These are phyloP conservation scores for Circaetus cinerascens DNA, from an alignment of 2,113 vertebrate genomes.

Conservation along the genomic window DNA sequence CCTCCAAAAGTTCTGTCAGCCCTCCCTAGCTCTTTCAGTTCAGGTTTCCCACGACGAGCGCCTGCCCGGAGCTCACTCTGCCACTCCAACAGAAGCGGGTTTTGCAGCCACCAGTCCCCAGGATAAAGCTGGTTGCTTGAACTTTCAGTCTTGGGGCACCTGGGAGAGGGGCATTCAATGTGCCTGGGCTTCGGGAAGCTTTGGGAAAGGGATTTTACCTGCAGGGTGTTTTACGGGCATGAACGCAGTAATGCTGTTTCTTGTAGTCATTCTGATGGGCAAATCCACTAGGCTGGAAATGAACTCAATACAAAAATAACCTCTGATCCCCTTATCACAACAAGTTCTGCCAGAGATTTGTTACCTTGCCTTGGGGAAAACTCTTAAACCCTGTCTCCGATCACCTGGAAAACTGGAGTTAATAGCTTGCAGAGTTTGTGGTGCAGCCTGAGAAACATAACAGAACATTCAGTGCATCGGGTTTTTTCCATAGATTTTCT, in stretches of 20 bases:
- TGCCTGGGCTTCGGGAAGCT: not conserved
- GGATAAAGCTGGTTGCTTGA: not conserved
- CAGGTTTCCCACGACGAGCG: not conserved
- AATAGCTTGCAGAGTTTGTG: not conserved
- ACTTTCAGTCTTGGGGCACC: too few species aligned
- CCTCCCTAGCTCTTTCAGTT: not conserved
- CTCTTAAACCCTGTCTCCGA: not conserved
- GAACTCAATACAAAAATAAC: not conserved
- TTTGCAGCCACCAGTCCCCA: not conserved
- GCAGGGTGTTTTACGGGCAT: too few species aligned
- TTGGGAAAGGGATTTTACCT: not conserved
- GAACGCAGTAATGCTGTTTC: not conserved
- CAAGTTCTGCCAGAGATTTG: not conserved
- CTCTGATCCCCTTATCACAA: not conserved
- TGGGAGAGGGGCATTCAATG: not conserved
- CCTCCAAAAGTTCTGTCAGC: not conserved
- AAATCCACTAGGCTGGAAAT: not conserved
- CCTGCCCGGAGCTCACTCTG: not conserved
- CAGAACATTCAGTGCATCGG: not conserved
- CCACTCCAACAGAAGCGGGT: not conserved
- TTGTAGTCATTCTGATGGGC: not conserved
- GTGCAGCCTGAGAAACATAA: not conserved
- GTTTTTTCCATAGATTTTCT: not conserved
- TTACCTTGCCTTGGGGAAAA: not conserved
- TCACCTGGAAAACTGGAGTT: not conserved